phyloP scores from a whole-genome alignment of 64 coral and sea anemone genomes.

The Acropora yongei region DNA sequence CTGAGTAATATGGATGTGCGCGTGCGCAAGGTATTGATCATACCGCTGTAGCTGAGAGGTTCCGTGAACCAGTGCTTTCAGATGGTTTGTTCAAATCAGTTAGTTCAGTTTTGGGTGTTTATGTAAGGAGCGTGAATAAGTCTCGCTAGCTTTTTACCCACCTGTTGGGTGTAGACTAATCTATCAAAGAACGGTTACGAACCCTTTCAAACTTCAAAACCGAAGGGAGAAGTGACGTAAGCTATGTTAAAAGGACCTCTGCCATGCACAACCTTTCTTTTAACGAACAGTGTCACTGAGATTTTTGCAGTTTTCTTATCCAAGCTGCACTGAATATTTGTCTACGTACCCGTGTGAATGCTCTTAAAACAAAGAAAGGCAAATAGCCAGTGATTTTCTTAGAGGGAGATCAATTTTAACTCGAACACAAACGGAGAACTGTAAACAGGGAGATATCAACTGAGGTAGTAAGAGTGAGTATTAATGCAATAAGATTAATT shows the following conservation, averaged over 20 bases:
- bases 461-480: slow-evolving; percentile 30
- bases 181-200: neutral
- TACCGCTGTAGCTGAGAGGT: neutral
- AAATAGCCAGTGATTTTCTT: slow-evolving; percentile 43
- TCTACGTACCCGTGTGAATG: slow-evolving; percentile 35
- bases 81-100: neutral
- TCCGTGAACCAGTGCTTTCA: neutral
- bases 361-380: slow-evolving; percentile 33
- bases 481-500: slow-evolving; percentile 42
- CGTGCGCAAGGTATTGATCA: slow-evolving; percentile 1
- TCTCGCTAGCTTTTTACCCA: neutral
- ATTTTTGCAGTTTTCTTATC: neutral
- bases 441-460: slow-evolving; percentile 29
- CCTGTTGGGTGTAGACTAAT: neutral
- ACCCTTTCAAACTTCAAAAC: slow-evolving; percentile 9
- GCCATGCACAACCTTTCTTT: slow-evolving; percentile 9
- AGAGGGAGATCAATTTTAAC: slow-evolving; percentile 26
- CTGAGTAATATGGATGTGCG: neutral
- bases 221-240: neutral
- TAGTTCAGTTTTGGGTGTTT: neutral
- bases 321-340: slow-evolving; percentile 27
- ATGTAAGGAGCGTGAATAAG: slow-evolving; percentile 11
- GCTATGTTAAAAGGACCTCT: neutral
- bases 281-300: neutral
- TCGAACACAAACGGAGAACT: slow-evolving; percentile 39